Conservation (phyloP, 2,797 vertebrate species). For the Karalla daura region DNA sequence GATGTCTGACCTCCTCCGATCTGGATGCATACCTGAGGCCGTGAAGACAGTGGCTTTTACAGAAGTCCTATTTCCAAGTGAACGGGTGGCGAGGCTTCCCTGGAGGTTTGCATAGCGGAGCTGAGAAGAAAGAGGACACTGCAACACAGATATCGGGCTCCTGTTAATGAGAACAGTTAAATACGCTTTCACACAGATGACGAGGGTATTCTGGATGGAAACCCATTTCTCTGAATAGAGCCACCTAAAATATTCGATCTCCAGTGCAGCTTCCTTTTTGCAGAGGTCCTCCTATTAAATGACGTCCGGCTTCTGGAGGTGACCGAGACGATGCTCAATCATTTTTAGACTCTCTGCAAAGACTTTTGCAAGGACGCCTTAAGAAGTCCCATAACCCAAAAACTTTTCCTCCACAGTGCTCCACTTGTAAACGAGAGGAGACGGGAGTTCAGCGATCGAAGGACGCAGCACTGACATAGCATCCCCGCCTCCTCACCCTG, state of each 20-base stretch:
- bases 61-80: constrained; percentile 39
- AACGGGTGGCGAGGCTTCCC: constrained; percentile 45
- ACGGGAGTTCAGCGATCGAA: background rate
- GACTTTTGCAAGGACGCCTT: constrained; percentile 11
- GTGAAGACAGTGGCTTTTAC: constrained; percentile 15
- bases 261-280: constrained; percentile 43
- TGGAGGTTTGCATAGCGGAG: constrained; percentile 61
- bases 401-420: constrained; percentile 1
- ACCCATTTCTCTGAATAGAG: constrained; percentile 77
- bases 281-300: constrained; percentile 42
- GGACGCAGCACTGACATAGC: constrained; percentile 1
- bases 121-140: constrained; percentile 72
- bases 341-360: constrained; percentile 29
- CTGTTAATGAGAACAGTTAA: constrained; percentile 72
- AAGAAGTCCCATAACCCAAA: constrained; percentile 32
- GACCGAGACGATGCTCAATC: background rate
- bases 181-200: constrained; percentile 62
- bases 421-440: constrained; percentile 1
- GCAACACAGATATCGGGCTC: constrained; percentile 69
- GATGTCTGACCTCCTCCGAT: constrained; percentile 3
- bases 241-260: constrained; percentile 65
- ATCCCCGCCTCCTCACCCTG: no score
- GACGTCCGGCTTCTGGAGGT: background rate
- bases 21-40: no score
- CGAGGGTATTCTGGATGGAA: constrained; percentile 71